Evolutionary conservation across 1,140 invertebrate genomes (phyloP), one percentile per base, ranked within the genome.

Genomic region (Ceratina japonica): DNA sequence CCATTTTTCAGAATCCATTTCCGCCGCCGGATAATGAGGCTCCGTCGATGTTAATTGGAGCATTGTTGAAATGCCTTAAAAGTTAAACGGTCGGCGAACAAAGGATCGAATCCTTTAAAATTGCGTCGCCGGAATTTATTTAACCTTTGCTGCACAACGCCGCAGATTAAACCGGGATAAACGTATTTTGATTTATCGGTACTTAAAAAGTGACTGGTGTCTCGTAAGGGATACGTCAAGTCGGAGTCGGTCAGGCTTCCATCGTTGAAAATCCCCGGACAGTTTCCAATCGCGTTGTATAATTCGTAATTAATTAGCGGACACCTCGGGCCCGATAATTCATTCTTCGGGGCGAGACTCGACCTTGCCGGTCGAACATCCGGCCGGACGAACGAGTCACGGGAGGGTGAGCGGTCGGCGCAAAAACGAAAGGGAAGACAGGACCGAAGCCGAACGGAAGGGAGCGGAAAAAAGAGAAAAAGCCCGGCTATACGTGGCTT

Each of bases 291-390:
- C 24, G 10, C 27, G 15, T 52, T 20, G 24, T 16, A 10, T 24
- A 37, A 71, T 54, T 77, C 7, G 13, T 24, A 77, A 77, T 79
- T 79, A 79, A 79, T 79, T 37, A 64, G 15, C 37, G 56, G 20
- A 61, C 77, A 59, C 51, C 80, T 56, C 12, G n/a, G 49, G 16
- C 49, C 59, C 70, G 72, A 84, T 84, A 84, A 69, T 84, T 77
- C 75, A 73, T 54, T 59, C 62, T 15, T 20, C 20, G 27, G 56
- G 79, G 24, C 49, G 65, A 44, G 58, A 13, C 31, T 49, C 56
- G 74, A 75, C 76, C 83, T 84, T 83, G 77, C 51, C 24, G 59
- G 51, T 63, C 52, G 65, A 84, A 84, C 75, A 70, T 78, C 65
- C 64, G 62, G 24, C 18, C 74, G 73, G 69, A 81, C 66, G 84